Conservation (phyloP, 1,140 invertebrate genomes). For the Hormaphis cornu region DNA sequence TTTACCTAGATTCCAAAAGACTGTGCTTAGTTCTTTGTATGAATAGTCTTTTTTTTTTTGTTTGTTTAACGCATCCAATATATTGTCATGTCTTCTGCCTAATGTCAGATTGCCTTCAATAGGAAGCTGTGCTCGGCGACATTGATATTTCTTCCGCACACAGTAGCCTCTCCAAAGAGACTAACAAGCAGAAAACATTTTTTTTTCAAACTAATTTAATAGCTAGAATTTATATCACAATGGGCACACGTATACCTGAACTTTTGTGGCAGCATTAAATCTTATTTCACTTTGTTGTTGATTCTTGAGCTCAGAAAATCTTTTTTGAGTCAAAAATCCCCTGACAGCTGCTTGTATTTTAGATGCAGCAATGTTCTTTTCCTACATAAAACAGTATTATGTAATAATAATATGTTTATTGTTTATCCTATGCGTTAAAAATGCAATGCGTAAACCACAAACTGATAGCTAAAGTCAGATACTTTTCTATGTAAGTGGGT, state of each 20-base stretch:
- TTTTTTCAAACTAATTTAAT: slow-evolving; percentile 9
- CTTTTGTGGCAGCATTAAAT: not conserved
- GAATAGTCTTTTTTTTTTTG: slow-evolving; percentile 19
- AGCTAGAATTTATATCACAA: not conserved
- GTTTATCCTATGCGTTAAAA: no score
- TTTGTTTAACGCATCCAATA: not conserved
- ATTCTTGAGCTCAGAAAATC: not conserved
- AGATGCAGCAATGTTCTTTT: not conserved
- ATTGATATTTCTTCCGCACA: slow-evolving; percentile 41
- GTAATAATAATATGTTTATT: no score
- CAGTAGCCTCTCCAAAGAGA: slow-evolving; percentile 54
- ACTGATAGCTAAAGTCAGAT: no score
- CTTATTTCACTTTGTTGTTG: not conserved
- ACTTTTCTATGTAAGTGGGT: no score
- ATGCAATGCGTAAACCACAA: no score
- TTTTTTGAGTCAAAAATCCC: not conserved
- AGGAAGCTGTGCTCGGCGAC: slow-evolving; percentile 27
- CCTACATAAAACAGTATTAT: not conserved
- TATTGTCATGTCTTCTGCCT: not conserved
- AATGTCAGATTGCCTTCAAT: slow-evolving; percentile 36
- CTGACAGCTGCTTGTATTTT: slow-evolving; percentile 6
- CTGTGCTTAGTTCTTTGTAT: not conserved
- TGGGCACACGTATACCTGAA: not conserved
- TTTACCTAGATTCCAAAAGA: slow-evolving; percentile 7
- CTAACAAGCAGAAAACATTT: slow-evolving; percentile 39